Evolutionary conservation across 2,113 vertebrate genomes (phyloP).

Genomic region (Pseudorasbora parva): DNA sequence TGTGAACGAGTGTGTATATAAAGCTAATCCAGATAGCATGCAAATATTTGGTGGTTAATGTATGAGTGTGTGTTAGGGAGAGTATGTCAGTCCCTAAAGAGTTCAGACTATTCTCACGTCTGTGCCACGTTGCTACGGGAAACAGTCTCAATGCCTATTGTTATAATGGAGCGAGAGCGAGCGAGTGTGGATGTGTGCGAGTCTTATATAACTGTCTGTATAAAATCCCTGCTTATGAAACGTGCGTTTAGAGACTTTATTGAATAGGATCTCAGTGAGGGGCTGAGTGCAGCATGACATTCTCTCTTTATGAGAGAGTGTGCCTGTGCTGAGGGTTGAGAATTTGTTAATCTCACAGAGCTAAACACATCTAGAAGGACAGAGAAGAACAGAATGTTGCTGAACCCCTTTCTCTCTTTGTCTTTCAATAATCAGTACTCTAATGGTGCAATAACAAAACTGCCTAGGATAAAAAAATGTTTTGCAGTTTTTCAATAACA

Average conservation of each 20-base stretch:
- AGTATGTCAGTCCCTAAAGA: constrained; percentile 24
- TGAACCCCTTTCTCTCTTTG: background rate
- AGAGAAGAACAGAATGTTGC: background rate
- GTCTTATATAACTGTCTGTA: constrained; percentile 44
- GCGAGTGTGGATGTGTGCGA: background rate
- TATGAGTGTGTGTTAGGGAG: constrained; percentile 10
- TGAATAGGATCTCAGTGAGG: constrained; percentile 36
- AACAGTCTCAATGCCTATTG: constrained; percentile 48
- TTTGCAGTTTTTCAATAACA: background rate
- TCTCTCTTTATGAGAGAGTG: constrained; percentile 19
- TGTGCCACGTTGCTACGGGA: constrained; percentile 35
- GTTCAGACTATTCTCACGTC: constrained; percentile 24
- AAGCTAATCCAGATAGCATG: constrained; percentile 15
- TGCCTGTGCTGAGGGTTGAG: background rate
- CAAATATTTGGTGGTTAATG: constrained; percentile 23
- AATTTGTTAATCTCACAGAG: constrained; percentile 19
- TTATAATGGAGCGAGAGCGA: constrained; percentile 29
- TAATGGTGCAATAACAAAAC: background rate
- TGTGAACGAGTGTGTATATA: constrained; percentile 16
- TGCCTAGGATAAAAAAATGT: background rate
- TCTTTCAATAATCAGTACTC: constrained; percentile 3
- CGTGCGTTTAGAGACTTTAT: constrained; percentile 33
- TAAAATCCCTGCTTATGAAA: constrained; percentile 46
- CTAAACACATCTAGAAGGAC: background rate
- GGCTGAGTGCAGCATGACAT: constrained; percentile 31